Base-by-base conservation (phyloP, 2,888 invertebrate genomes). In the Lydus trimaculatus region DNA sequence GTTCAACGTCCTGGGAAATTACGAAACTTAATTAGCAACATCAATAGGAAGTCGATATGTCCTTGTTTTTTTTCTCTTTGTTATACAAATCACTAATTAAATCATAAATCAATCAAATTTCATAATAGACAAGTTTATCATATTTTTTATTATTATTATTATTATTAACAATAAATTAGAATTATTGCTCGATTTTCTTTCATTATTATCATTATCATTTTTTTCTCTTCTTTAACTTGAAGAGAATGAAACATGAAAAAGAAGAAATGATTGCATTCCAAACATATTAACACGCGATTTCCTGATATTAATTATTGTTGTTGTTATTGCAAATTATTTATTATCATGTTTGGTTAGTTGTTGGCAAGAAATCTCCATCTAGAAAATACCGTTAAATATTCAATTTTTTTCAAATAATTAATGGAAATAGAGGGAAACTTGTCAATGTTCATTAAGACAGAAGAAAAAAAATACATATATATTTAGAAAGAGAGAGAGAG, bases 291-390 rank as follows among this genome's bases (percentile, higher is more conserved):
- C 63, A 69, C 66, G 66, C 61, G 66, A 69, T 69, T 69, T 69
- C 69, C 69, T 65, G 69, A 66, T 66, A 66, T 69, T 69, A 69
- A 69, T 69, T 69, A 69, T 64, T 69, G 66, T 69, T 65, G 65
- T 63, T 56, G 48, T 43, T 43, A 43, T 43, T 43, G 43, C 48
- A 48, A 48, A 69, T 66, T 66, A 69, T 69, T 69, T 69, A 66
- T 61, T 60, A 64, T 61, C 69, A 39, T 68, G 68, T 68, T 65
- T 65, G 65, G 62, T 68, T 67, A 9, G 48, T 43, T 43, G 48
- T 43, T 43, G 43, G 20, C 17, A 48, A 48, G 48, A 48, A 48
- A 23, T 48, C 20, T 48, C 48, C 48, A 20, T 20, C 48, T 48
- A 48, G 48, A 48, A 23, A 23, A 20, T 48, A 48, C 48, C 48